phyloP scores from a whole-genome alignment of 2,888 invertebrate genomes.

The Trachelus troglodyta region DNA sequence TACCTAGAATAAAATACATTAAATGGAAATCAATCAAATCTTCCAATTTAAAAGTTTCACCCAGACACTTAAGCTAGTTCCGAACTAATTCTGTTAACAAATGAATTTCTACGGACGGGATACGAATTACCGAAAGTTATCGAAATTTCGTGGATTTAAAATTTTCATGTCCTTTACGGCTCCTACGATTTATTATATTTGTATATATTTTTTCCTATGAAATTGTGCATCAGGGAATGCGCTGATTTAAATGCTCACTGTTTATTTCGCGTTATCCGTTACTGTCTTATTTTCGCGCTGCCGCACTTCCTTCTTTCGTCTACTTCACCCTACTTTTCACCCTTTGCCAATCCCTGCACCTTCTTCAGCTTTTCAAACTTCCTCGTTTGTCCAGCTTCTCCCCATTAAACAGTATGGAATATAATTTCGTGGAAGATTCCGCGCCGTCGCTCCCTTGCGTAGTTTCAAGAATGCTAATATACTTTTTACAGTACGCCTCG shows the following conservation, averaged over 20 bases:
- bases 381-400: neutral
- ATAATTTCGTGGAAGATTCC: neutral
- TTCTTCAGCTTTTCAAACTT: neutral
- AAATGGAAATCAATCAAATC: slow-evolving; percentile 31
- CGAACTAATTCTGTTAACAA: slow-evolving; percentile 11
- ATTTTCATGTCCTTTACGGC: neutral
- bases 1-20: slow-evolving; percentile 5
- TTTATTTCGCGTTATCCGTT: neutral
- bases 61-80: slow-evolving; percentile 30
- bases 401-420: neutral
- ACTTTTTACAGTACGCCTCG: neutral
- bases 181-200: neutral
- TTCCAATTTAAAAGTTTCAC: slow-evolving; percentile 37
- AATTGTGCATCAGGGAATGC: neutral
- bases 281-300: neutral
- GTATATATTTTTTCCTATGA: neutral
- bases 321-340: neutral
- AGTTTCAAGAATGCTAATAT: neutral
- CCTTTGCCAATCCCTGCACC: neutral
- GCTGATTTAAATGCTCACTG: neutral
- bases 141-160: neutral
- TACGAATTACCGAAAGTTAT: neutral
- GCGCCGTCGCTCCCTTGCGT: neutral
- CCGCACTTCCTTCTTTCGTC: neutral
- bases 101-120: neutral